Base-by-base conservation (phyloP, 2,888 invertebrate genomes). In the Neria commutata region DNA sequence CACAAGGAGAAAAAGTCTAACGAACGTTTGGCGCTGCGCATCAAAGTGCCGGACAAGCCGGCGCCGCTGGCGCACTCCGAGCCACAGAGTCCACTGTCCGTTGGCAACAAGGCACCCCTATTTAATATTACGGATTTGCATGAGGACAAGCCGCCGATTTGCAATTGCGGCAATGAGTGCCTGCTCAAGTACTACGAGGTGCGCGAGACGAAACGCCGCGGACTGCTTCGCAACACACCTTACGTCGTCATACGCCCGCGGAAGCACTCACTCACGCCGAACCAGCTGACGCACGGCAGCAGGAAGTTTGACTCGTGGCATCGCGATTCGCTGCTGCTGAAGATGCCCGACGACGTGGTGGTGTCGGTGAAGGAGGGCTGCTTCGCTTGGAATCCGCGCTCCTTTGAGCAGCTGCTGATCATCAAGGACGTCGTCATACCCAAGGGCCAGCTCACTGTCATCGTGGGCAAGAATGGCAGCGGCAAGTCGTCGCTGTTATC, bases 401-500 rank as follows among this genome's bases (percentile, higher is more conserved):
- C 54, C 1, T 34, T 33, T 1, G 49, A 50, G 26, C 54, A 52
- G 11, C 55, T 63, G 23, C 61, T 81, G 2, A 71, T 67, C 49
- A 69, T 81, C 24, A 71, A 69, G 26, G 74, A 75, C 42, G 67
- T 74, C 72, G 79, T 66, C 67, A 81, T 85, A 60, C 85, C 84
- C 16, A 81, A 74, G 52, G 75, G 89, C 25, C 88, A 88, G 74
- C 75, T 91, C 40, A 89, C 90, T 14, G 84, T 91, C 71, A 86
- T 95, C 3, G 90, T 94, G 21, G 94, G 94, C 1, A 85, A 87
- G 66, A 91, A 90, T 52, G 92, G 92, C 8, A 87, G 89, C 60
- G 94, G 94, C 2, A 94, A 94, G 77, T 87, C 89, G 0, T 92
- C 92, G 2, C 80, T 94, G 45, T 77, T 94, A 1, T 86, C 88